Evolutionary conservation across 1,140 invertebrate genomes (phyloP), one percentile per base, ranked within the genome.

Genomic region (Grapholita molesta): DNA sequence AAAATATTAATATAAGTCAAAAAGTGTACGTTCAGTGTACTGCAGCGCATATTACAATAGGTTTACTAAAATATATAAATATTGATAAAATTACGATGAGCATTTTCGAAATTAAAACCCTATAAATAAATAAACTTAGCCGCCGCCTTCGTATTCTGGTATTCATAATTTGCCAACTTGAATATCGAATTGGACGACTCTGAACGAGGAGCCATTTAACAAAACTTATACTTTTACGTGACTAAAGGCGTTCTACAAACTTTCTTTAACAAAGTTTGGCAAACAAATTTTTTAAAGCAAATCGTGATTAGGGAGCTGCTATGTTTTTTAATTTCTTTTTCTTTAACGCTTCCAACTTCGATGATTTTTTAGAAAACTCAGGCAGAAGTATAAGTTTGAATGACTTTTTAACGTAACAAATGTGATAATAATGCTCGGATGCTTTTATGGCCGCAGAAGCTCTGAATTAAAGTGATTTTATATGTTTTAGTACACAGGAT

Each of bases 181-280:
- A 30, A 30, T 30, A 30, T 15, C 42, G 15, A 61, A 61, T 30
- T 61, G 12, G 25, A 28, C 6, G n/a, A 61, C 55, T 32, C 32
- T 30, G 15, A 15, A 61, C 15, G 7, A 25, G 25, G 15, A 25
- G 7, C 28, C 25, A 61, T 61, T 61, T 32, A 61, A 61, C 25
- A 32, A 61, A 48, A 30, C 12, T 61, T 30, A 12, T 61, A 30
- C n/a, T 30, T 61, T 32, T 61, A 15, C 55, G 55, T 61, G 55
- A 61, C 55, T 61, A 61, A 61, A 61, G 55, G 55, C 55, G 55
- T 32, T 61, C 55, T 30, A n/a, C 55, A 61, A 61, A 61, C 55
- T 61, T 61, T 25, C 30, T 15, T 32, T 30, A 32, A 61, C 55
- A 61, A 61, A 61, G 11, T 61, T 48, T 61, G 6, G 55, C 55